Evolutionary conservation across 2,888 invertebrate genomes (phyloP).

Genomic region (Nebria salina): DNA sequence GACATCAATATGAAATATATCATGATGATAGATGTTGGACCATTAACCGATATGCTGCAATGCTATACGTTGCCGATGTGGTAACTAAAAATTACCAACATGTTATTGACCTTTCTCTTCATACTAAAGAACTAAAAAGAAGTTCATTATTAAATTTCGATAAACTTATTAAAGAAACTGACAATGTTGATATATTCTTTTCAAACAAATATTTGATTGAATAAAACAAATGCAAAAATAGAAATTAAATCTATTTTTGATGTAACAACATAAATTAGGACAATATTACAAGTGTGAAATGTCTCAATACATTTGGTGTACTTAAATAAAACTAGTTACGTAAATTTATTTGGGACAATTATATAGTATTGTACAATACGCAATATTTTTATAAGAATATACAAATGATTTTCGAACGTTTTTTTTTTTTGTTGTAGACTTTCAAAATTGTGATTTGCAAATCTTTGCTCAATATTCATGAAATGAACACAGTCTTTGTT

Average conservation of each 20-base stretch:
- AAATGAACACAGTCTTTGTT: no score
- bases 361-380: neutral
- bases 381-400: neutral
- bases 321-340: neutral
- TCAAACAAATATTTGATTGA: neutral
- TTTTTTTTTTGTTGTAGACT: neutral
- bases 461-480: no score
- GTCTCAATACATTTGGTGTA: neutral
- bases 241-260: neutral
- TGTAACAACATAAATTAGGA: neutral
- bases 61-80: neutral
- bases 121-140: neutral
- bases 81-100: neutral
- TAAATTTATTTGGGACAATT: neutral
- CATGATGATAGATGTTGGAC: neutral
- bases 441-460: neutral
- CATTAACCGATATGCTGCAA: neutral
- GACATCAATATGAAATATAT: neutral
- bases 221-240: neutral
- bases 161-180: neutral
- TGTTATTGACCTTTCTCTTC: neutral
- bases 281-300: neutral
- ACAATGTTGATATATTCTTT: neutral
- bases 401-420: neutral
- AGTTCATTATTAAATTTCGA: neutral